Conservation (phyloP, 1,140 invertebrate species). For the Euwallacea similis region DNA sequence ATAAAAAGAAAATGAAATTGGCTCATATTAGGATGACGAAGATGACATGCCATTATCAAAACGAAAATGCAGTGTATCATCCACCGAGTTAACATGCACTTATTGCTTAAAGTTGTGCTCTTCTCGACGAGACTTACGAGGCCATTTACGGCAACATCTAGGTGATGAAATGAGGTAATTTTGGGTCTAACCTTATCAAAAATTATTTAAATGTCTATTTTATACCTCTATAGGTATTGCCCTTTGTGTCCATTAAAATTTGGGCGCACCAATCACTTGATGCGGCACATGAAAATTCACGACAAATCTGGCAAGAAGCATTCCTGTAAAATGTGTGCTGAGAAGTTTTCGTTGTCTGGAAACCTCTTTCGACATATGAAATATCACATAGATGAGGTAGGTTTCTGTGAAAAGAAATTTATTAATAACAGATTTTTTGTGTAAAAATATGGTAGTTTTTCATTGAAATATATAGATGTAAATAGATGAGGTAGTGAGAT, state of each 20-base stretch:
- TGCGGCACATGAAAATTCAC: conserved; percentile 45
- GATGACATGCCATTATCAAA: conserved; percentile 43
- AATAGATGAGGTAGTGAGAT: too few species aligned
- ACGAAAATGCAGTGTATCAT: conserved; percentile 26
- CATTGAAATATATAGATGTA: too few species aligned
- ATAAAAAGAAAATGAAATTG: too few species aligned
- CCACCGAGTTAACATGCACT: conserved; percentile 40
- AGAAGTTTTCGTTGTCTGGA: conserved; percentile 38
- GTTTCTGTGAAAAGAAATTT: too few species aligned
- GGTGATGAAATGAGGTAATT: conserved; percentile 45
- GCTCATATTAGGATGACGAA: conserved; percentile 36
- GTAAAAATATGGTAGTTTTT: too few species aligned
- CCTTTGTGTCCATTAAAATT: conserved; percentile 48
- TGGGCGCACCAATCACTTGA: conserved; percentile 45
- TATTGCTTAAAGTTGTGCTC: conserved; percentile 47
- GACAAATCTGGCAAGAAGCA: conserved; percentile 43
- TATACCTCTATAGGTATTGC: conserved; percentile 36
- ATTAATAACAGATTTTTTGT: too few species aligned
- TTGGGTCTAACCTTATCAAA: not conserved
- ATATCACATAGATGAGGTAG: conserved; percentile 39
- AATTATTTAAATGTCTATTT: not conserved
- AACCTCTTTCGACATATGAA: conserved; percentile 43
- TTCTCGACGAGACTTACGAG: conserved; percentile 45
- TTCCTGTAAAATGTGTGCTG: conserved; percentile 43
- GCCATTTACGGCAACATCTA: conserved; percentile 51